phyloP scores from a whole-genome alignment of 2,797 vertebrate genomes.

The Tragopan temminckii region DNA sequence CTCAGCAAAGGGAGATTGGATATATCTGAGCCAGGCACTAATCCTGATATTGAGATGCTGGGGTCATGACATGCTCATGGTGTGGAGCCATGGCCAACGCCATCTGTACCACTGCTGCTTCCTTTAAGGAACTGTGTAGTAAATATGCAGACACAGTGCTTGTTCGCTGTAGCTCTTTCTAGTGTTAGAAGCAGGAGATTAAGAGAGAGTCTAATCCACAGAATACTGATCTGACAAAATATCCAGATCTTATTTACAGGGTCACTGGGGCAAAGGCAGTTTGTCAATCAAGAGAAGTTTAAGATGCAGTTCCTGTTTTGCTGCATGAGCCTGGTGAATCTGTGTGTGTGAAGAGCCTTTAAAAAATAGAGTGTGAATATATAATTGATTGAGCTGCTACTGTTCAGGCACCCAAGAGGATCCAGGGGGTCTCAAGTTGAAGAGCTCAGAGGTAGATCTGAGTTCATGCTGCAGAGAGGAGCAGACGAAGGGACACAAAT shows the following conservation, averaged over 20 bases:
- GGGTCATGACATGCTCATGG: rapidly evolving
- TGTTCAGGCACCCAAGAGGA: not conserved
- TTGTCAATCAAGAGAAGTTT: not conserved
- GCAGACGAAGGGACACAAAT: constrained; percentile 6
- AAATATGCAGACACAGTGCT: not conserved
- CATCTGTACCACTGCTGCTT: not conserved
- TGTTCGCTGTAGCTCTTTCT: not conserved
- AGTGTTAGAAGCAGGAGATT: not conserved
- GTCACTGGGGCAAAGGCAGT: not conserved
- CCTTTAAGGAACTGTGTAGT: not conserved
- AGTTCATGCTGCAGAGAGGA: not conserved
- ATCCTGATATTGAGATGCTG: not conserved
- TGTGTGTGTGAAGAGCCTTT: not conserved
- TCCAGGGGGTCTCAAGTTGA: not conserved
- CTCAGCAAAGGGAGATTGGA: not conserved
- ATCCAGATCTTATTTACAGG: not conserved
- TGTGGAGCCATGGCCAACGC: not conserved
- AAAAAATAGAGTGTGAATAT: not conserved
- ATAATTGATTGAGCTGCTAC: not conserved
- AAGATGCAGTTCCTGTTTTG: not conserved
- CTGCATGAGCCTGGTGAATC: not conserved
- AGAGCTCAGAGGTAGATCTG: not conserved
- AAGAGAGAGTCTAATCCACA: not conserved
- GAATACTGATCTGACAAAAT: not conserved
- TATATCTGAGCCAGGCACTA: not conserved